Base-by-base conservation (phyloP, 2,797 vertebrate species). In the Pelochelys cantorii region DNA sequence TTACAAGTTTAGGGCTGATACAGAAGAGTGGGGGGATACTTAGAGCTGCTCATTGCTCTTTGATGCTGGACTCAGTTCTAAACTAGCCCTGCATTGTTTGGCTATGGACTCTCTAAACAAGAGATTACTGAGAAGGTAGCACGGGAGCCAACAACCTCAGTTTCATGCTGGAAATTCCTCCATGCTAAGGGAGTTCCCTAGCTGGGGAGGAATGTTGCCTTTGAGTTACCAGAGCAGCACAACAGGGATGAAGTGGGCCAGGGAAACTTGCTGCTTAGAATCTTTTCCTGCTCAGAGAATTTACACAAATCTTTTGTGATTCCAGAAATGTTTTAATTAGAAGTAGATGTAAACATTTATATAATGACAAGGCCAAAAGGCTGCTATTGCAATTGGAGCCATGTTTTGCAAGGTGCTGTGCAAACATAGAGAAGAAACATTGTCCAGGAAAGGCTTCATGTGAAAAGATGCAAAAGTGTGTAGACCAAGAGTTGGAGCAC, bases 211-310 rank as follows among this genome's bases (percentile, higher is more conserved):
- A 92, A 79, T n/a, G 82, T n/a, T 84, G 18, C 2, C 25, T 84
- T 93, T 93, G 60, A 23, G 29, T 93, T 90, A 81, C 42, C 82
- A 83, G 18, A 79, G 52, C 13, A 87, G 75, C 29, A 86, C 12
- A 86, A 94, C 18, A 3, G 17, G 0, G 0, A 83, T 85, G 82
- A 29, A 93, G 78, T 3, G 48, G 52, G 60, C 42, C 81, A 75
- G 18, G 78, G 54, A 87, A 92, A 87, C n/a, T 34, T 31, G 27
- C 37, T 56, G n/a, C n/a, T 23, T 57, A 71, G 3, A 2, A 0
- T 52, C 0, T 0, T 7, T 83, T 93, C 4, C 48, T 79, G 0
- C 88, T 95, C 86, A 34, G 18, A 42, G 34, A 84, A 62, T 85
- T 14, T 18, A 22, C 81, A 0, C 74, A 59, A 79, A 77, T 14